Evolutionary conservation across 2,113 vertebrate genomes (phyloP), one percentile per base, ranked within the genome.

Genomic region (Platysteira castanea): DNA sequence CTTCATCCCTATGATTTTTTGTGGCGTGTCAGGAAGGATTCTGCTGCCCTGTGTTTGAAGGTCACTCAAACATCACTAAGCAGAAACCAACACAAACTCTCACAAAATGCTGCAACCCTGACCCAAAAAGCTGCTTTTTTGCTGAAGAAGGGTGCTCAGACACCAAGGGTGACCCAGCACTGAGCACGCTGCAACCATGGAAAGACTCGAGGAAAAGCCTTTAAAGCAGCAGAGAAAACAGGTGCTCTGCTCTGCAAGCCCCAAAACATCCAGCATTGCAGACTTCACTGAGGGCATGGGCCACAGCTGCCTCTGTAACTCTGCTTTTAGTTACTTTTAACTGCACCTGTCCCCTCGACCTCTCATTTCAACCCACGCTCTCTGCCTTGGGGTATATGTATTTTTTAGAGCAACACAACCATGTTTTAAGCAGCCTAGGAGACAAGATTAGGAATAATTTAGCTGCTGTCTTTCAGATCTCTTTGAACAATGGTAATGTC

Each of bases 141-240:
- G 2, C 42, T 79, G 68, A 41, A 37, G 67, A 84, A 39, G 35
- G 8, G 13, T 67, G 46, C 7, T 4, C 15, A 35, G 85, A 26
- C 2, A 0, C 74, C 9, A 4, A 26, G 53, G 20, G 4, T 63
- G 54, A 80, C 42, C 50, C 50, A 35, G 33, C 37, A 39, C 26
- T 0, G 0, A 19, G 47, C 35, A 23, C 0, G 0, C 20, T 52
- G 54, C 63, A 73, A 2, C 21, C 18, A 1, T 6, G 15, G 63
- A 20, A 84, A 15, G 54, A 26, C 46, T 67, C 3, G 4, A 84
- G 63, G 21, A 74, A 31, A 84, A 79, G 23, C 21, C 27, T 74
- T 88, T 39, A 73, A 63, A 81, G 60, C 30, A 44, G n/a, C 27
- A 47, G 27, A 88, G 70, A 21, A 73, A 87, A 42, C 7, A 84